These are phyloP conservation scores for Philypnodon macrostomus DNA, from an alignment of 2,797 vertebrate genomes.

Conservation along the genomic window DNA sequence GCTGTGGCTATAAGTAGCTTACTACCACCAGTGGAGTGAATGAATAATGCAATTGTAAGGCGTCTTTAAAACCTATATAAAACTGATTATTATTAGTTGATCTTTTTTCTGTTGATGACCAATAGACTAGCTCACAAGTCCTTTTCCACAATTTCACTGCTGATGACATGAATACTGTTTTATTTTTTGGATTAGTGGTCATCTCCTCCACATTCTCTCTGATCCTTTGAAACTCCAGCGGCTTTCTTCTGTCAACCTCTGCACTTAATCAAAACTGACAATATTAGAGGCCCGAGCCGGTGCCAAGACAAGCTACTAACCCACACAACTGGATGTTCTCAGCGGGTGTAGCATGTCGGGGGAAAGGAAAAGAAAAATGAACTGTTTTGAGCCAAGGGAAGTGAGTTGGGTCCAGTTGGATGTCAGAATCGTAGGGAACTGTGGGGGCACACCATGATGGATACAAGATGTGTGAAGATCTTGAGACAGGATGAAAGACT, in stretches of 20 bases:
- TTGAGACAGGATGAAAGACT: conserved; percentile 57
- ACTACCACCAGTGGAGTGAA: too few relatives aligned
- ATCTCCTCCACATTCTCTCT: conserved; percentile 58
- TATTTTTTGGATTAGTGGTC: conserved; percentile 53
- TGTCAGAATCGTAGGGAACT: conserved; percentile 67
- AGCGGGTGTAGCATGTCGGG: conserved; percentile 39
- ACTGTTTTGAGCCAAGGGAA: conserved; percentile 36
- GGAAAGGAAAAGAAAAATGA: conserved; percentile 14
- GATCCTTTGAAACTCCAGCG: conserved; percentile 55
- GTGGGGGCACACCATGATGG: conserved; percentile 68
- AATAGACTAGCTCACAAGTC: conserved; percentile 21
- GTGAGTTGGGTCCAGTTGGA: conserved; percentile 49
- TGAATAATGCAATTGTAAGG: too few relatives aligned
- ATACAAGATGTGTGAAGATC: conserved; percentile 74
- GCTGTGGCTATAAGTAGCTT: too few relatives aligned
- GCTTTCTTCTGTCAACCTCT: conserved; percentile 49
- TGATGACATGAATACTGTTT: conserved; percentile 34
- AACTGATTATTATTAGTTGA: too few relatives aligned
- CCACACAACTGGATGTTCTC: conserved; percentile 44
- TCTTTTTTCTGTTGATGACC: neutral
- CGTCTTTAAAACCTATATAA: too few relatives aligned
- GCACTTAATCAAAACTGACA: conserved; percentile 67
- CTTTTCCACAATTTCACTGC: conserved; percentile 47
- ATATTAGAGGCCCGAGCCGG: conserved; percentile 56
- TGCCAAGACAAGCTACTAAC: conserved; percentile 63